Percentiles rank a stretch among this genome's conserved stretches.
Evolutionary conservation across 2,888 invertebrate species (phyloP).

Genomic region (Euclidia mi): DNA sequence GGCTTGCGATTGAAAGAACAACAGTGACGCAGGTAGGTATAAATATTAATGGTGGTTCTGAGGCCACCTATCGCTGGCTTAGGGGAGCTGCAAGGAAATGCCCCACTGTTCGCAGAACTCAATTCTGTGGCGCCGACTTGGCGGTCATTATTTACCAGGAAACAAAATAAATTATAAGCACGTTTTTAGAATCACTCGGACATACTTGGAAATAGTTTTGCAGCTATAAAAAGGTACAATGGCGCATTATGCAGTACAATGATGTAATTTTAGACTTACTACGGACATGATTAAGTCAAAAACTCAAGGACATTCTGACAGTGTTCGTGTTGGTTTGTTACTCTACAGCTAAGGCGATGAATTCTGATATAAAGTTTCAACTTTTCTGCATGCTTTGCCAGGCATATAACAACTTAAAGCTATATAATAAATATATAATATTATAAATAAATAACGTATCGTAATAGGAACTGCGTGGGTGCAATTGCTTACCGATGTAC

Average conservation of each 20-base stretch:
- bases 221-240: conserved; percentile 25
- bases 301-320: too few species aligned
- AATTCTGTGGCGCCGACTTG: conserved; percentile 79
- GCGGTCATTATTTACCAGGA: conserved; percentile 77
- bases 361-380: too few species aligned
- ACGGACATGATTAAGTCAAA: too few species aligned
- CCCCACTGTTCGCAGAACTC: conserved; percentile 81
- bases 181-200: conserved; percentile 69
- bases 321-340: too few species aligned
- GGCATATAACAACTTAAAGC: too few species aligned
- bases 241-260: conserved; percentile 17
- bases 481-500: too few species aligned
- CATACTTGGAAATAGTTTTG: conserved; percentile 59
- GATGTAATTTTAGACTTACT: conserved; percentile 9
- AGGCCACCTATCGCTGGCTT: conserved; percentile 67
- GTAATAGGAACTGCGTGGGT: too few species aligned
- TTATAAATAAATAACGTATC: too few species aligned
- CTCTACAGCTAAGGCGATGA: too few species aligned
- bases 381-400: too few species aligned
- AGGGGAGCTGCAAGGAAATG: conserved; percentile 80
- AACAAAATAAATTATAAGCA: conserved; percentile 80
- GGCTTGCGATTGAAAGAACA: conserved; percentile 46
- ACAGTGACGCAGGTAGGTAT: conserved; percentile 67
- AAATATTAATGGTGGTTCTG: conserved; percentile 80
- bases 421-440: too few species aligned